These are phyloP conservation scores for Agrotis exclamationis DNA, from an alignment of 2,888 invertebrate genomes.

Conservation along the genomic window DNA sequence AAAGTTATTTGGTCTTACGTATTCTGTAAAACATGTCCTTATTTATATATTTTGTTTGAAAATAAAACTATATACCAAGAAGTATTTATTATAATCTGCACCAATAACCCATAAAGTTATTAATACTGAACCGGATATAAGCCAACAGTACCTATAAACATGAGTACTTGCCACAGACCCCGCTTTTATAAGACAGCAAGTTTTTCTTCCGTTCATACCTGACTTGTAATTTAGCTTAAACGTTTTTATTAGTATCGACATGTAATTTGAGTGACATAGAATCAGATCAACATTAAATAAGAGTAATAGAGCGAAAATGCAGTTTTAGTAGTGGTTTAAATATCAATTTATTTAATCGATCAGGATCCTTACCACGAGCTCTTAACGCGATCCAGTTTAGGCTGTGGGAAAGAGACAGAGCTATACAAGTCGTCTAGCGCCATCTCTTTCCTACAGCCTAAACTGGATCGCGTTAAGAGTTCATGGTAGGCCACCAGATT, in stretches of 20 bases:
- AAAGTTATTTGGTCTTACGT: neutral
- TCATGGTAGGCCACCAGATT: too few species aligned
- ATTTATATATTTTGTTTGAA: too few species aligned
- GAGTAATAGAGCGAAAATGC: conserved; percentile 27
- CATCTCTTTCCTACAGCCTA: too few species aligned
- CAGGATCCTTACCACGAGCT: too few species aligned
- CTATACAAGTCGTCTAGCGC: too few species aligned
- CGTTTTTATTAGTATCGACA: conserved; percentile 55
- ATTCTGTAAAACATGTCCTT: neutral
- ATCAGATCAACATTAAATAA: conserved; percentile 49
- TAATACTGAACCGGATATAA: conserved; percentile 61
- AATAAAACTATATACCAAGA: conserved; percentile 15
- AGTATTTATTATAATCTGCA: conserved; percentile 43
- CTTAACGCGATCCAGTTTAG: too few species aligned
- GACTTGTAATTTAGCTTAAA: conserved; percentile 60
- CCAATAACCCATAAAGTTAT: conserved; percentile 56
- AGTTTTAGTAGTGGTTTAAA: neutral
- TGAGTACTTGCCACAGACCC: conserved; percentile 50
- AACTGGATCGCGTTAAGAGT: too few species aligned
- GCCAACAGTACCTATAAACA: conserved; percentile 46
- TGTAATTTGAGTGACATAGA: conserved; percentile 59
- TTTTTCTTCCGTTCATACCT: conserved; percentile 68
- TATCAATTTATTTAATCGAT: neutral
- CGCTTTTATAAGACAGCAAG: conserved; percentile 56
- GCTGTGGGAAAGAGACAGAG: too few species aligned